Percentiles rank a stretch among this genome's conserved stretches.
phyloP scores from a whole-genome alignment of 2,113 vertebrate genomes.

The Pheucticus melanocephalus region DNA sequence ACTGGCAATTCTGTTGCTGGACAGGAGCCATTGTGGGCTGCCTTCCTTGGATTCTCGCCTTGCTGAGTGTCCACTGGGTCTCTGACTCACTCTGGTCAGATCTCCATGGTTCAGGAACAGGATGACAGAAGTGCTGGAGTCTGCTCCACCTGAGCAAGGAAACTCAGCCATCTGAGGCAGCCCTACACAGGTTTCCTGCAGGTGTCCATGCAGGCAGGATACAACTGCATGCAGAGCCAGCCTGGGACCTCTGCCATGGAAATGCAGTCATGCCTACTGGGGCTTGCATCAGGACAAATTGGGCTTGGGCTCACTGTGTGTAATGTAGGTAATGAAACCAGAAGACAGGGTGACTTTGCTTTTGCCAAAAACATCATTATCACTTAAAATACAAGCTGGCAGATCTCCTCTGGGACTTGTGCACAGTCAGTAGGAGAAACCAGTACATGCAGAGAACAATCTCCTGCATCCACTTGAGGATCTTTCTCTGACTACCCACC shows the following conservation, averaged over 20 bases:
- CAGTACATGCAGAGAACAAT: background rate
- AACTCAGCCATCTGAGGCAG: background rate
- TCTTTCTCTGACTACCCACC: background rate
- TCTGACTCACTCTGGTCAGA: background rate
- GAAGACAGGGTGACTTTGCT: background rate
- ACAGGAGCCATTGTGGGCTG: background rate
- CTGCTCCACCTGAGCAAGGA: background rate
- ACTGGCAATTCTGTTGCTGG: rapidly evolving
- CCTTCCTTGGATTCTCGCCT: background rate
- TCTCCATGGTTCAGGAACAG: background rate
- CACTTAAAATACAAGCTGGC: background rate
- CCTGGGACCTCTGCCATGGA: background rate
- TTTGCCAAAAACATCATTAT: background rate
- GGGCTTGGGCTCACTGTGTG: background rate
- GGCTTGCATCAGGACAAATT: background rate
- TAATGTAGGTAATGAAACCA: background rate
- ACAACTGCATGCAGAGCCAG: background rate
- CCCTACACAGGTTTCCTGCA: background rate
- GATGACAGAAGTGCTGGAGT: background rate
- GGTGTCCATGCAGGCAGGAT: background rate
- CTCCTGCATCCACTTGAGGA: background rate
- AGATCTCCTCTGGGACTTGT: background rate
- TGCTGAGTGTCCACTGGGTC: background rate
- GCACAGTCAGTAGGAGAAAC: background rate
- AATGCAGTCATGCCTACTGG: background rate